These are phyloP conservation scores for Spilosoma lubricipeda DNA, from an alignment of 2,888 invertebrate species.

Conservation along the genomic window DNA sequence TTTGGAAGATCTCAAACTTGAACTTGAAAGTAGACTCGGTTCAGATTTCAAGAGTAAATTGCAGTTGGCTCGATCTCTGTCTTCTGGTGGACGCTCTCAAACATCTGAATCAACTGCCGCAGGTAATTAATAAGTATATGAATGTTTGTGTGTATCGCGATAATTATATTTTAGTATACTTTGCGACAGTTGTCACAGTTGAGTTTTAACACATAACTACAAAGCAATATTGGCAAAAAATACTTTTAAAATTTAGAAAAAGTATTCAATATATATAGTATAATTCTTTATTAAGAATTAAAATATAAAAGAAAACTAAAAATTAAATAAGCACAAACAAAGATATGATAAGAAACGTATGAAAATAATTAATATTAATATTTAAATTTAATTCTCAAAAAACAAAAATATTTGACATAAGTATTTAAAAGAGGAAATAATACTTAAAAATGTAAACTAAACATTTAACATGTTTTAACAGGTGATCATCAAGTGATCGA, in stretches of 20 bases:
- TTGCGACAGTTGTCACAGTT: not conserved
- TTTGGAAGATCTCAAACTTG: conserved; percentile 89
- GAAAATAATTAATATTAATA: no score
- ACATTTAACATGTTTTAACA: conserved; percentile 29
- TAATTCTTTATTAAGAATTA: not conserved
- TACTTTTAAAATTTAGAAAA: not conserved
- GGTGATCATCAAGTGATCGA: conserved; percentile 70
- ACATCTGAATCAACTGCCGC: conserved; percentile 84
- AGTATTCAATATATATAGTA: no score
- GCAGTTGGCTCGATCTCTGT: conserved; percentile 89
- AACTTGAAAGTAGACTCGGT: conserved; percentile 89
- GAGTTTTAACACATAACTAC: not conserved
- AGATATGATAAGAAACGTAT: no score
- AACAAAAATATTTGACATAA: not conserved
- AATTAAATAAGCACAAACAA: no score
- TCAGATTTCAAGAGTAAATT: conserved; percentile 89
- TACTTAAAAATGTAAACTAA: not conserved
- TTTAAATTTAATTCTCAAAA: not conserved
- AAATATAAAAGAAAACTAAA: no score
- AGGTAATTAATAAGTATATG: conserved; percentile 49
- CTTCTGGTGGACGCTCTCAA: conserved; percentile 87
- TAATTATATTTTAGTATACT: not conserved
- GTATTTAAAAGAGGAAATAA: not conserved
- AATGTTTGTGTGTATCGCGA: not conserved
- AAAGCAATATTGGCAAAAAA: not conserved